Percentiles rank a stretch among this genome's conserved stretches.
Conservation (phyloP, 1,140 invertebrate species). For the Achatina immaculata region DNA sequence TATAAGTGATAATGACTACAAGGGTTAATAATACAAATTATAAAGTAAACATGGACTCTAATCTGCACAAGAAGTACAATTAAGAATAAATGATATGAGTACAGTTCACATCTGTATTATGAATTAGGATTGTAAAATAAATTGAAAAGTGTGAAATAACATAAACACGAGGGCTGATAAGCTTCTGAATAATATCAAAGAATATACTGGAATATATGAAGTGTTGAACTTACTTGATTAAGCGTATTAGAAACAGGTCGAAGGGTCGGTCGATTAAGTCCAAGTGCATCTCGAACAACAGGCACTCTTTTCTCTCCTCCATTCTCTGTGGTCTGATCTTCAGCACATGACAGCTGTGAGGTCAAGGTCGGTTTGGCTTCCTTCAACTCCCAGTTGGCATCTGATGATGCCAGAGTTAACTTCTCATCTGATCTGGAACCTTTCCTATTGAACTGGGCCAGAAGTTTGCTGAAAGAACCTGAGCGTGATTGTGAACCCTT, state of each 20-base stretch:
- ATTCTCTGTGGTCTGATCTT: conserved; percentile 1
- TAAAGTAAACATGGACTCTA: too few species aligned
- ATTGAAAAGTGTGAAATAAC: too few species aligned
- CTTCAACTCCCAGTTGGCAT: conserved; percentile 43
- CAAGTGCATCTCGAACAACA: conserved; percentile 50
- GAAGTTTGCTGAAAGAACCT: conserved; percentile 52
- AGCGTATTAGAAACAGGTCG: conserved; percentile 50
- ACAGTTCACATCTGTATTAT: too few species aligned
- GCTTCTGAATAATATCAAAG: not conserved
- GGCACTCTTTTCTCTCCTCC: conserved; percentile 36
- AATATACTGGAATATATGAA: not conserved
- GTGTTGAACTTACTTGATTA: conserved; percentile 46
- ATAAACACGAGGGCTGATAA: too few species aligned
- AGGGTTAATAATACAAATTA: too few species aligned
- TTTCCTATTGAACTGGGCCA: conserved; percentile 30
- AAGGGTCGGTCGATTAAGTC: conserved; percentile 50
- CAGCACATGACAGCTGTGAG: not conserved
- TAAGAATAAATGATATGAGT: too few species aligned
- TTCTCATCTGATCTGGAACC: conserved; percentile 24
- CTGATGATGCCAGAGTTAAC: not conserved
- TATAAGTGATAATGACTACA: too few species aligned
- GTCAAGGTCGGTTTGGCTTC: not conserved
- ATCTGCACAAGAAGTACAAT: too few species aligned
- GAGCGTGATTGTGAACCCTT: conserved; percentile 38
- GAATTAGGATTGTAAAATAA: too few species aligned